phyloP scores from a whole-genome alignment of 2,888 invertebrate genomes.

The Latheticus oryzae region DNA sequence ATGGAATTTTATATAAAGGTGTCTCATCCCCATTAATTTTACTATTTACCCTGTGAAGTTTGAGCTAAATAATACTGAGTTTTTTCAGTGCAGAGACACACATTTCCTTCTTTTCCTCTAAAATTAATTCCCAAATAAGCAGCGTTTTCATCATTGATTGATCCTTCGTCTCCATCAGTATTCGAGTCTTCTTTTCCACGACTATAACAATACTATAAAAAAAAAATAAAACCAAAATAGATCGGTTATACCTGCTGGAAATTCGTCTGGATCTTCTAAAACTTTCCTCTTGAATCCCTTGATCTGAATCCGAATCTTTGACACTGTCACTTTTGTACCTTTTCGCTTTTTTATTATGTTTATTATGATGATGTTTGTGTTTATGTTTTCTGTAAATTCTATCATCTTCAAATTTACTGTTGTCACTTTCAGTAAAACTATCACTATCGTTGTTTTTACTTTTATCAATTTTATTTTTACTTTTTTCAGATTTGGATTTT shows the following conservation, averaged over 20 bases:
- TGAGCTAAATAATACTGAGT: slow-evolving; percentile 52
- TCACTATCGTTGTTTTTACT: slow-evolving; percentile 43
- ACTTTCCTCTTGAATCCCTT: slow-evolving; percentile 40
- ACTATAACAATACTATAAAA: slow-evolving; percentile 30
- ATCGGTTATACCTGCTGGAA: slow-evolving; percentile 53
- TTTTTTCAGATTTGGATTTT: slow-evolving; percentile 41
- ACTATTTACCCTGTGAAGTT: not conserved
- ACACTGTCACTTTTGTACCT: slow-evolving; percentile 43
- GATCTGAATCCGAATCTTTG: slow-evolving; percentile 52
- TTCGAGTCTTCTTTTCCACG: slow-evolving; percentile 24
- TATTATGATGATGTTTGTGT: slow-evolving; percentile 46
- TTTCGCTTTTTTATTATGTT: slow-evolving; percentile 50
- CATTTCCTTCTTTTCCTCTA: slow-evolving; percentile 47
- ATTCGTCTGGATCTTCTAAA: slow-evolving; percentile 55
- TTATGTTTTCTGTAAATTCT: slow-evolving; percentile 41
- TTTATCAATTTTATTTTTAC: slow-evolving; percentile 30
- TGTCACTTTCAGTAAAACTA: slow-evolving; percentile 34
- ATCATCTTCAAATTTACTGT: no score
- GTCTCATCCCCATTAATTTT: slow-evolving; percentile 51
- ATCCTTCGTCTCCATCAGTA: slow-evolving; percentile 45
- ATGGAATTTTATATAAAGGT: slow-evolving; percentile 3
- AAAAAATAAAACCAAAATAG: no score
- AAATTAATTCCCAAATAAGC: slow-evolving; percentile 52
- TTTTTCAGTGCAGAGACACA: slow-evolving; percentile 59
- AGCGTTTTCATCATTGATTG: slow-evolving; percentile 51